These are phyloP conservation scores for Gephyroberyx darwinii DNA, from an alignment of 2,797 vertebrate species.

Conservation along the genomic window DNA sequence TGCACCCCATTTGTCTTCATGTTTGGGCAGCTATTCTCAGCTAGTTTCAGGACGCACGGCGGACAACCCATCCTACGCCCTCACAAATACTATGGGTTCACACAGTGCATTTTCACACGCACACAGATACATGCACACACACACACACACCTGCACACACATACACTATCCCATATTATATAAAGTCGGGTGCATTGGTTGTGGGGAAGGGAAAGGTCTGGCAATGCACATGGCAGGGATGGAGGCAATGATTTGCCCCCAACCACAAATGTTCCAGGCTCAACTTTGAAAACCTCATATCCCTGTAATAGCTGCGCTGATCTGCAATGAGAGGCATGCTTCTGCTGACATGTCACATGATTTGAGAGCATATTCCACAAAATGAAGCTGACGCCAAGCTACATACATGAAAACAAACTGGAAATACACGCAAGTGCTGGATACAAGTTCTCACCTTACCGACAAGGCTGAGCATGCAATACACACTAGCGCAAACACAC, in stretches of 20 bases:
- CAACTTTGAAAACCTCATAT: background rate
- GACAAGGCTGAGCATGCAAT: conserved; percentile 7
- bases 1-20: conserved; percentile 75
- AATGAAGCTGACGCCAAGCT: conserved; percentile 12
- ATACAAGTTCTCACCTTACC: conserved; percentile 9
- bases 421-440: background rate
- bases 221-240: conserved; percentile 15
- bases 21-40: conserved; percentile 60
- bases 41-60: conserved; percentile 51
- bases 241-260: conserved; percentile 27
- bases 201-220: background rate
- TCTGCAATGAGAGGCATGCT: conserved; percentile 11
- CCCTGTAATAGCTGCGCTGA: conserved; percentile 7
- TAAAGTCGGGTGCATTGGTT: background rate
- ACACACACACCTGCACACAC: background rate
- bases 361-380: background rate
- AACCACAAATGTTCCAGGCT: conserved; percentile 23
- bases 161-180: conserved; percentile 16
- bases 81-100: background rate
- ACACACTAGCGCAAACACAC: conserved; percentile 5
- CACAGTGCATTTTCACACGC: background rate
- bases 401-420: background rate
- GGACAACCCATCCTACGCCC: conserved; percentile 18
- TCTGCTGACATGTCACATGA: conserved; percentile 18
- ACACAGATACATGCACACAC: conserved; percentile 22